Conservation (phyloP, 2,113 vertebrate species). For the Alces alces region DNA sequence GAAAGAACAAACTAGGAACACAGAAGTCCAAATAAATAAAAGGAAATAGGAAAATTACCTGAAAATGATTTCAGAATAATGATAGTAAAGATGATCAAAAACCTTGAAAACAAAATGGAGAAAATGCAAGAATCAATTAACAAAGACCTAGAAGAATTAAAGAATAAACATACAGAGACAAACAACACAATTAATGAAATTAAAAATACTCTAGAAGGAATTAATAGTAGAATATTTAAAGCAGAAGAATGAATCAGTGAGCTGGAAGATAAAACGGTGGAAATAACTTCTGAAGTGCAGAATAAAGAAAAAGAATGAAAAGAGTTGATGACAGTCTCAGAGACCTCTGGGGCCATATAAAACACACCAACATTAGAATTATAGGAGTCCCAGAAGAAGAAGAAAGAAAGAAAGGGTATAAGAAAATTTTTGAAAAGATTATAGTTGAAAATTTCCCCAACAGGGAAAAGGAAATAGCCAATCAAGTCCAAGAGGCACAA, state of each 20-base stretch:
- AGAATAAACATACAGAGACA: neutral
- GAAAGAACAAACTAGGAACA: neutral
- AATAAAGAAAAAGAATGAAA: neutral
- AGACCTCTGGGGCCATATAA: neutral
- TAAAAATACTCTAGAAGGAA: neutral
- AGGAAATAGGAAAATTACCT: neutral
- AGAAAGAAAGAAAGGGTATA: neutral
- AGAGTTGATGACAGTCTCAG: neutral
- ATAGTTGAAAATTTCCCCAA: neutral
- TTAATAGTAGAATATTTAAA: neutral
- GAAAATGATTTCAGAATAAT: neutral
- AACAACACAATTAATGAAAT: neutral
- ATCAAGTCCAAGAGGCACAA: neutral
- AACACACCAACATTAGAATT: neutral
- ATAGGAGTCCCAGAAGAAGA: neutral
- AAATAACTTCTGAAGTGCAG: neutral
- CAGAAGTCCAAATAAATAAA: neutral
- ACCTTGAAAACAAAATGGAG: neutral
- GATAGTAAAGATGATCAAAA: neutral
- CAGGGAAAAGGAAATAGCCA: neutral
- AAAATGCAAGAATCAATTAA: neutral
- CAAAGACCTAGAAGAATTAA: neutral
- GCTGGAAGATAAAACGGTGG: neutral
- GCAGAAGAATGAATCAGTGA: neutral
- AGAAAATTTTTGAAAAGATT: neutral